Conservation (phyloP, 1,140 invertebrate species). For the Philotrypesis tridentata region DNA sequence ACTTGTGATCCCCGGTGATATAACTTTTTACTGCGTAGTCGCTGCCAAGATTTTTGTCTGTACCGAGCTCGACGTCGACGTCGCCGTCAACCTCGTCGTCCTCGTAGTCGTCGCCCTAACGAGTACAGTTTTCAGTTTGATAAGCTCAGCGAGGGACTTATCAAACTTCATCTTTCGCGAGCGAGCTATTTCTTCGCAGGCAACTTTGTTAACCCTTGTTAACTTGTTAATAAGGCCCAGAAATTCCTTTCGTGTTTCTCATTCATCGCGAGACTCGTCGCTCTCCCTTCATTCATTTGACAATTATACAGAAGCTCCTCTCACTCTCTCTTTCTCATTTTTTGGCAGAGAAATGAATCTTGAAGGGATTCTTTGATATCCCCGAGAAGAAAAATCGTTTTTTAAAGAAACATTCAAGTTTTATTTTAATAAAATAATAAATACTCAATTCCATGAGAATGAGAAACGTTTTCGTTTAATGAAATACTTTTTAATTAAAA, state of each 20-base stretch:
- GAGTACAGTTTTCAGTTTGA: conserved; percentile 40
- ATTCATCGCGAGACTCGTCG: background rate
- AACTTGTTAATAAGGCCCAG: conserved; percentile 22
- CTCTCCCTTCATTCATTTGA: background rate
- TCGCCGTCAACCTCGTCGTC: background rate
- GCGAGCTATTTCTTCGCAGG: conserved; percentile 5
- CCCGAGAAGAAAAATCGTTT: too few species aligned
- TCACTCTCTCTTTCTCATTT: too few species aligned
- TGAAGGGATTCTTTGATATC: too few species aligned
- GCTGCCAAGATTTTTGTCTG: conserved; percentile 15
- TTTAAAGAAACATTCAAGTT: too few species aligned
- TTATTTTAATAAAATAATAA: too few species aligned
- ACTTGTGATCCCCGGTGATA: background rate
- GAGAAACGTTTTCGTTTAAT: too few species aligned
- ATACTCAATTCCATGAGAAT: too few species aligned
- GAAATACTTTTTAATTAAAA: too few species aligned
- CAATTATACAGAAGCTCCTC: background rate
- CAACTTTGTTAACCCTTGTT: conserved; percentile 22
- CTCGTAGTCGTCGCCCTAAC: background rate
- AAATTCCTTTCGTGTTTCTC: background rate
- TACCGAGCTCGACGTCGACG: background rate
- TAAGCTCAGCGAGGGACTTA: conserved; percentile 18
- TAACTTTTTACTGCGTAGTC: conserved; percentile 33
- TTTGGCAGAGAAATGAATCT: too few species aligned
- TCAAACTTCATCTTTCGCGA: conserved; percentile 18